A percentile compares a stretch with the other conserved stretches of the same genome.
Evolutionary conservation across 2,888 invertebrate species (phyloP).

Genomic region (Rotaria macrura): DNA sequence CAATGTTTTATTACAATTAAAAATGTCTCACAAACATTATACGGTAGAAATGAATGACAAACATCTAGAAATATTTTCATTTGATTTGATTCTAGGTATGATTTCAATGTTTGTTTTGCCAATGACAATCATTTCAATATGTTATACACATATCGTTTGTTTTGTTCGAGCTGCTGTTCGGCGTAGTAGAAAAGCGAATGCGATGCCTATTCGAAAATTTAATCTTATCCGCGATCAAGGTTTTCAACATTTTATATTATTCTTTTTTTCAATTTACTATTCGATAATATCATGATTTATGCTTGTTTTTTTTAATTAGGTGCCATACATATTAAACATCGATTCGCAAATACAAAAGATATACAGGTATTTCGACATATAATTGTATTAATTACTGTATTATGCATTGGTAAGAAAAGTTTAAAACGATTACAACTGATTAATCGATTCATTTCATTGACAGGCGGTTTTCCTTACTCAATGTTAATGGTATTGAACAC

Average conservation of each 20-base stretch:
- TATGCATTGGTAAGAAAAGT: background rate
- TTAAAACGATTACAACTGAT: background rate
- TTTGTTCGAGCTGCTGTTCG: background rate
- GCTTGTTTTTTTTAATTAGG: background rate
- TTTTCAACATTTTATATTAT: background rate
- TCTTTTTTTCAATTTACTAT: background rate
- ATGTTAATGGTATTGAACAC: background rate
- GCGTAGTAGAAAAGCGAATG: background rate
- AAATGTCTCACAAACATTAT: background rate
- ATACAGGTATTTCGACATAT: background rate
- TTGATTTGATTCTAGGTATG: background rate
- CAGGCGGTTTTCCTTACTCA: constrained; percentile 5
- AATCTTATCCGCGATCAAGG: background rate
- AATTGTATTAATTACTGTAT: background rate
- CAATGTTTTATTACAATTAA: background rate
- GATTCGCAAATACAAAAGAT: background rate
- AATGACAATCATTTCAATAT: background rate
- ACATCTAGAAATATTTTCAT: too few relatives aligned
- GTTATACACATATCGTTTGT: background rate
- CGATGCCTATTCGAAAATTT: background rate
- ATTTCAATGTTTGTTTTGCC: background rate
- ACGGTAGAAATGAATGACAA: too few relatives aligned
- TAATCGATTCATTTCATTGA: background rate
- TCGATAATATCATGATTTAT: background rate
- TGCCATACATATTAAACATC: background rate